Evolutionary conservation across 2,113 vertebrate genomes (phyloP).

Genomic region (Colaptes auratus): DNA sequence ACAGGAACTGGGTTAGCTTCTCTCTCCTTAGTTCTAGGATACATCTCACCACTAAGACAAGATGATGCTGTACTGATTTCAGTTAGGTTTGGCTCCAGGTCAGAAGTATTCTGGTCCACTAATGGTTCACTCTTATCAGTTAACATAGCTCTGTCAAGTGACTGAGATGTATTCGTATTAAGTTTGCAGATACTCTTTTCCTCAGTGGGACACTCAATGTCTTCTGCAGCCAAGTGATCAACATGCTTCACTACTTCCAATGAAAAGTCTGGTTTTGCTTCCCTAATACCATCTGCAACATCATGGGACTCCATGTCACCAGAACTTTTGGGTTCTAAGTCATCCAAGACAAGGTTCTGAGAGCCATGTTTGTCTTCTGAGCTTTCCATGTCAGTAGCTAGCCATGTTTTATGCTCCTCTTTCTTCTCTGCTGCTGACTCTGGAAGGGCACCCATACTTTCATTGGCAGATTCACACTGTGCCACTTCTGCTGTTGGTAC

Average conservation of each 20-base stretch:
- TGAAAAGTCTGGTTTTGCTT: slow-evolving; percentile 42
- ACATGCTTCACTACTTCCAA: slow-evolving; percentile 1
- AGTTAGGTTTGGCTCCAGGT: slow-evolving; percentile 60
- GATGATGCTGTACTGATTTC: slow-evolving; percentile 26
- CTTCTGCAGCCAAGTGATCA: not conserved
- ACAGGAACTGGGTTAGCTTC: slow-evolving; percentile 59
- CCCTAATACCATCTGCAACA: not conserved
- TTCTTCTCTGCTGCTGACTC: not conserved
- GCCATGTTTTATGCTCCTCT: not conserved
- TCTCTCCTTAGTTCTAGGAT: slow-evolving; percentile 41
- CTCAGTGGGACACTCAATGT: not conserved
- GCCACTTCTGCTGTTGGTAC: not conserved
- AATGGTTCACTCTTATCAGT: not conserved
- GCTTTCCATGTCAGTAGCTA: not conserved
- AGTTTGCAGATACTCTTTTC: not conserved
- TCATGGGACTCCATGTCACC: slow-evolving; percentile 22
- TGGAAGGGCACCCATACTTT: not conserved
- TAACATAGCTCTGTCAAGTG: not conserved
- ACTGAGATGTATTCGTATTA: not conserved
- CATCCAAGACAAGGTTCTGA: slow-evolving; percentile 24
- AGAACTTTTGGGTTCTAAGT: slow-evolving; percentile 18
- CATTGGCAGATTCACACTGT: not conserved
- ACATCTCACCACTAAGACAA: slow-evolving; percentile 41
- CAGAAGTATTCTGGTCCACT: slow-evolving; percentile 39
- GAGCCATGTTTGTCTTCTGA: not conserved